Evolutionary conservation across 2,797 vertebrate species (phyloP).

Genomic region (Muscicapa striata): DNA sequence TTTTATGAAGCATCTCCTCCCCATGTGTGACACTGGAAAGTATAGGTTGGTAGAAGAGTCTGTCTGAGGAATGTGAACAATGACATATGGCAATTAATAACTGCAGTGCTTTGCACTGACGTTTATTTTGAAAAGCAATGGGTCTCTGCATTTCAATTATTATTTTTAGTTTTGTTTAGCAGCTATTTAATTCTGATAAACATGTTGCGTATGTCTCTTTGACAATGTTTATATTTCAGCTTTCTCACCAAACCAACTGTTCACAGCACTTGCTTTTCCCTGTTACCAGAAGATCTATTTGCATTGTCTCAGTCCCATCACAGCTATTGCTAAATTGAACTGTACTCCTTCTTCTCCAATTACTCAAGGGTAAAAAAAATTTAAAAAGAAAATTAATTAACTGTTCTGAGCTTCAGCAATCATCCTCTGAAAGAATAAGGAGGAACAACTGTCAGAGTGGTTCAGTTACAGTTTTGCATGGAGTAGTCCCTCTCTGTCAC

Average conservation of each 20-base stretch:
- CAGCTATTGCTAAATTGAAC: neutral
- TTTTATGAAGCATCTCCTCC: neutral
- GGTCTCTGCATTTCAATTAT: constrained; percentile 12
- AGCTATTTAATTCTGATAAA: constrained; percentile 33
- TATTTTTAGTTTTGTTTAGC: constrained; percentile 20
- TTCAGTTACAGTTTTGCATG: neutral
- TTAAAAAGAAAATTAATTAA: neutral
- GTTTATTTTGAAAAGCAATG: constrained; percentile 35
- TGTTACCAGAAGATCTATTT: neutral
- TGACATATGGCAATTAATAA: neutral
- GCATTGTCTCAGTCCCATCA: neutral
- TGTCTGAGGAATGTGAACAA: neutral
- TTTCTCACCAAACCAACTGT: constrained; percentile 60
- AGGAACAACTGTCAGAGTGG: neutral
- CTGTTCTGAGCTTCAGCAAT: neutral
- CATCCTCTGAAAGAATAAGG: neutral
- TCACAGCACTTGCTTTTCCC: neutral
- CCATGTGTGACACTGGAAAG: neutral
- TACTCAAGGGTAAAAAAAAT: neutral
- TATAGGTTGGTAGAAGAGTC: neutral
- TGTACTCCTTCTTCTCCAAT: neutral
- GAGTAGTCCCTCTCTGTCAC: neutral
- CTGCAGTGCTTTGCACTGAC: neutral
- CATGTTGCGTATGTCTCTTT: neutral
- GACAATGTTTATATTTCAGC: constrained; percentile 48